Base-by-base conservation (phyloP, 2,888 invertebrate species). In the Morpho helenor region DNA sequence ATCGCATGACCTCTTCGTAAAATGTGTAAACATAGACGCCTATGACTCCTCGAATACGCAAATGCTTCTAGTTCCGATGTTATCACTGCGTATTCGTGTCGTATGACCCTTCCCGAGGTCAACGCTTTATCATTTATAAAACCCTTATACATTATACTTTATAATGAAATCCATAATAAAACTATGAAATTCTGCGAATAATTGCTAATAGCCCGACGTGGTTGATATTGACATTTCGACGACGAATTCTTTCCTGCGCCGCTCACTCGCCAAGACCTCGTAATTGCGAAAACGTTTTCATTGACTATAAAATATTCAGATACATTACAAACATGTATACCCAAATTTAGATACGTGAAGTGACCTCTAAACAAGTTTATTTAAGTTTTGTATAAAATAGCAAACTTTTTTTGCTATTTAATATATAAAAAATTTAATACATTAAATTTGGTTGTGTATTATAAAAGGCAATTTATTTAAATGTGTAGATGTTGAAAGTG, bases 401-500 rank as follows among this genome's bases (percentile, higher is more conserved):
- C 31, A 5, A 31, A 31, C 31, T 31, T 31, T 31, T 16, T 31
- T 31, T 31, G 31, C 5, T 31, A 31, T 31, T 31, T 31, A 31
- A 52, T 52, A 52, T 39, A 45, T 44, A 8, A 7, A 16, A 43
- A 8, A 43, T 23, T 8, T 23, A n/a, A 8, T n/a, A 9, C 3
- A 51, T 10, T 3, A 16, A 9, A 43, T 43, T 9, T 43, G 8
- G 3, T 3, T 45, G n/a, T 16, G 46, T 46, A 22, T 42, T 46
- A 54, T 0, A 8, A 42, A 40, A 47, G 10, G 40, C 47, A 23
- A 41, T 52, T 52, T 39, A 22, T 46, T 53, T 48, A 49, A 48
- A 40, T 48, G 48, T 41, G 47, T 49, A 59, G 59, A 43, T 62
- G 60, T 83, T 78, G 81, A 88, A 88, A 87, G 87, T 87, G 78